Evolutionary conservation across 2,113 vertebrate species (phyloP).

Genomic region (Cynoglossus semilaevis): DNA sequence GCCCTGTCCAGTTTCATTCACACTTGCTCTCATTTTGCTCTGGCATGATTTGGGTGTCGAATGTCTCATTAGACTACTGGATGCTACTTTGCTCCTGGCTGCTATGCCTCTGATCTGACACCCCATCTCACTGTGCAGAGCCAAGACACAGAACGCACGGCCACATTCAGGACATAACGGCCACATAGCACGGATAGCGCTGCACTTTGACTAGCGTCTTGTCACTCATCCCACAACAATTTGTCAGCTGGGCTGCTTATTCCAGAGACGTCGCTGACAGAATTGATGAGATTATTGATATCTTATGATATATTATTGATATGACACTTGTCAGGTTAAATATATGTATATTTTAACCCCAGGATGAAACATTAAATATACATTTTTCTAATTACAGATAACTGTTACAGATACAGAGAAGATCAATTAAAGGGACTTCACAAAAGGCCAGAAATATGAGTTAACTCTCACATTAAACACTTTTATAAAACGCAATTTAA

Average conservation of each 20-base stretch:
- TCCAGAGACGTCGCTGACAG: background rate
- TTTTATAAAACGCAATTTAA: too few relatives aligned
- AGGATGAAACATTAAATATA: too few relatives aligned
- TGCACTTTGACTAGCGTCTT: constrained; percentile 5
- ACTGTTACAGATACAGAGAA: too few relatives aligned
- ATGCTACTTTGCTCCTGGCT: constrained; percentile 13
- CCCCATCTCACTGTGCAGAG: constrained; percentile 8
- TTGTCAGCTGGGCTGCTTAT: constrained; percentile 2
- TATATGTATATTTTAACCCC: too few relatives aligned
- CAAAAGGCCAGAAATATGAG: too few relatives aligned
- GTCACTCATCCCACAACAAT: background rate
- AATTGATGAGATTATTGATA: background rate
- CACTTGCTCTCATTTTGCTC: background rate
- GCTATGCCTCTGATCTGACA: constrained; percentile 29
- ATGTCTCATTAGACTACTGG: constrained; percentile 2
- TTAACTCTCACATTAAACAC: too few relatives aligned
- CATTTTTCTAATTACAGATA: too few relatives aligned
- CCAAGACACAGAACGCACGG: constrained; percentile 13
- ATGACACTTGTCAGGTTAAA: too few relatives aligned
- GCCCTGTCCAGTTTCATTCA: background rate
- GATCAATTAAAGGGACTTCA: too few relatives aligned
- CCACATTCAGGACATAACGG: constrained; percentile 38
- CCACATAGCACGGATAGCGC: constrained; percentile 30
- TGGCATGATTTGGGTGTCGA: background rate
- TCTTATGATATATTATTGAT: background rate